A percentile compares a stretch with the other conserved stretches of the same genome.
phyloP scores from a whole-genome alignment of 92 coral and sea anemone species.

The Micromussa lordhowensis region DNA sequence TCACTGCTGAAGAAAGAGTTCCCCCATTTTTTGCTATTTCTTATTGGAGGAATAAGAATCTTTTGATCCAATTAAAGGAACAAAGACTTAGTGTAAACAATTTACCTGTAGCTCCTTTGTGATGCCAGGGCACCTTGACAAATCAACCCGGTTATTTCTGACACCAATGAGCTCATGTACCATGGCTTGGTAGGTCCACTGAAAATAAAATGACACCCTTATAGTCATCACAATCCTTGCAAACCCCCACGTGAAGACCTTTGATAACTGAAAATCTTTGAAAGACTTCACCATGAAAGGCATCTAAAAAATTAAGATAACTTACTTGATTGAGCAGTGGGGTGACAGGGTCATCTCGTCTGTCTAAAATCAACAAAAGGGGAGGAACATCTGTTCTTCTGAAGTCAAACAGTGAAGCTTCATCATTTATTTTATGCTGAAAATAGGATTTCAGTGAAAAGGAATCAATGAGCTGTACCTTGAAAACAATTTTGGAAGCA shows the following conservation, averaged over 20 bases:
- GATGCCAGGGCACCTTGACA: slow-evolving; percentile 93
- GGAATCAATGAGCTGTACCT: neutral
- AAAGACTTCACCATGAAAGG: no score
- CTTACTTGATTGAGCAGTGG: slow-evolving; percentile 94
- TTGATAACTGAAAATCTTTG: no score
- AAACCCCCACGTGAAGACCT: neutral
- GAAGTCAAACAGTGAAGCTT: slow-evolving; percentile 95
- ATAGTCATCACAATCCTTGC: neutral
- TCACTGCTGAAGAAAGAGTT: neutral
- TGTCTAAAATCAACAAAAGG: slow-evolving; percentile 86
- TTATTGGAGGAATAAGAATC: neutral
- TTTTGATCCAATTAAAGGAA: neutral
- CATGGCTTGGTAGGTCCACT: slow-evolving; percentile 99
- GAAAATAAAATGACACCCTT: neutral
- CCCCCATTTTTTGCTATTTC: neutral
- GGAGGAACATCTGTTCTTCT: slow-evolving; percentile 96
- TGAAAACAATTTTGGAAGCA: neutral
- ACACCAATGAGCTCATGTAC: slow-evolving; percentile 92
- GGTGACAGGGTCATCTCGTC: slow-evolving; percentile 96
- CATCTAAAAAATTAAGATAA: neutral
- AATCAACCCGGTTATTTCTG: slow-evolving; percentile 94
- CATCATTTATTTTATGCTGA: slow-evolving; percentile 94
- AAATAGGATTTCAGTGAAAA: neutral
- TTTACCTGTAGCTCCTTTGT: slow-evolving; percentile 91
- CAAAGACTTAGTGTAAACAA: neutral